Evolutionary conservation across 2,797 vertebrate genomes (phyloP), one percentile per base, ranked within the genome.

Genomic region (Mus minutoides): DNA sequence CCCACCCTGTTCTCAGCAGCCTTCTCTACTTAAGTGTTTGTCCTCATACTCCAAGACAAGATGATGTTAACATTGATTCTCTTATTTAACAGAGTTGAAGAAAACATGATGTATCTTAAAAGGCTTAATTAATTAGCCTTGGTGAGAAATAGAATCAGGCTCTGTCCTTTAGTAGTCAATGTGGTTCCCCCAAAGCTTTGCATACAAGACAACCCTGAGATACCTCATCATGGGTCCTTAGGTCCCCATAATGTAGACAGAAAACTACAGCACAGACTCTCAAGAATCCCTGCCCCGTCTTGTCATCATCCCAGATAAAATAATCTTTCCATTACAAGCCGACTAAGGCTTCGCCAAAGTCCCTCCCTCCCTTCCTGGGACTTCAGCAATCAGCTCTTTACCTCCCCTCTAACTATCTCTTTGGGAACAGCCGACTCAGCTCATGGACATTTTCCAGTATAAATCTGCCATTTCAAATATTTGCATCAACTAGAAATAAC

Each of bases 401-500:
- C 73, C 24, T 78, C 34, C 9, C 11, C 14, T 34, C 54, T 19
- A 88, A 88, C 22, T 62, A 6, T 78, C 49, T n/a, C 76, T 90
- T 62, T 90, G 73, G 43, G 85, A 90, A 88, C 17, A 80, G 69
- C 64, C 58, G 75, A 21, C 6, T 71, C 24, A 69, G 3, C 31
- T 95, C 71, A 73, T 11, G 17, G 82, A 92, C 60, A n/a, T 11
- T 79, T 95, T 96, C 76, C 69, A 54, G 7, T 40, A 84, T 69
- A 94, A 95, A 94, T 37, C 31, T 80, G 37, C 29, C 86, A 90
- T 87, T 88, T 69, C n/a, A 64, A 94, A 80, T 62, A 69, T 16
- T 86, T 92, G 43, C 71, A 94, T 22, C 37, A 76, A 97, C 6
- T 91, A 7, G 17, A 94, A 79, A 69, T 92, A 62, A 94, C 40